Conservation (phyloP, 2,797 vertebrate species). For the Luscinia luscinia region DNA sequence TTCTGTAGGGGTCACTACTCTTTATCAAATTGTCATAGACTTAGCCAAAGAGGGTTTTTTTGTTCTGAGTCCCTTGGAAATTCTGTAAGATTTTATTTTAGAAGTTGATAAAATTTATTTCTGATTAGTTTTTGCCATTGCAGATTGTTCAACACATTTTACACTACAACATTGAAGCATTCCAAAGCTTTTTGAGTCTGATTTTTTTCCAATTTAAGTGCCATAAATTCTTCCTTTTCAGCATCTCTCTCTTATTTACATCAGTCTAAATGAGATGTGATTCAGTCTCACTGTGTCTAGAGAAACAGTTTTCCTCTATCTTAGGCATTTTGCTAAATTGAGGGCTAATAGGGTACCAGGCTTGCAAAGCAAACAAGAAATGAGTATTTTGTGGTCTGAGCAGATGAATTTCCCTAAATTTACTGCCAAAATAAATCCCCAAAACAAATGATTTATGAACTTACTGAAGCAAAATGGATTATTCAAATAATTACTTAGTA, state of each 20-base stretch:
- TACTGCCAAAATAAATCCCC: background rate
- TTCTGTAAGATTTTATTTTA: background rate
- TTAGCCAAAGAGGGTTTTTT: background rate
- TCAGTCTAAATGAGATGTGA: background rate
- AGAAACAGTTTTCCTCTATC: constrained; percentile 26
- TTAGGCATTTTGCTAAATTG: constrained; percentile 3
- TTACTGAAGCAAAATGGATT: constrained; percentile 33
- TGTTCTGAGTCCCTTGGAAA: background rate
- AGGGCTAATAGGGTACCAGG: constrained; percentile 3
- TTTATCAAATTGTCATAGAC: constrained; percentile 27
- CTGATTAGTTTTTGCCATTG: background rate
- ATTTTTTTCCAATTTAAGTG: background rate
- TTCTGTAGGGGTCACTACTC: background rate
- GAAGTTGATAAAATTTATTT: constrained; percentile 8
- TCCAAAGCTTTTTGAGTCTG: background rate
- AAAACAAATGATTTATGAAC: constrained; percentile 42
- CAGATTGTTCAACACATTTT: background rate
- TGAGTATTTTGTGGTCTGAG: background rate
- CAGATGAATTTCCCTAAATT: constrained; percentile 19
- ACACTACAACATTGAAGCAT: background rate
- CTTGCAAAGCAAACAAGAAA: constrained; percentile 22
- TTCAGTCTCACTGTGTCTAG: background rate
- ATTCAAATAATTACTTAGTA: constrained; percentile 64
- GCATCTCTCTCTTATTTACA: background rate
- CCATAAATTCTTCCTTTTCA: background rate